phyloP scores from a whole-genome alignment of 2,888 invertebrate genomes.

The Tolmerus cingulatus region DNA sequence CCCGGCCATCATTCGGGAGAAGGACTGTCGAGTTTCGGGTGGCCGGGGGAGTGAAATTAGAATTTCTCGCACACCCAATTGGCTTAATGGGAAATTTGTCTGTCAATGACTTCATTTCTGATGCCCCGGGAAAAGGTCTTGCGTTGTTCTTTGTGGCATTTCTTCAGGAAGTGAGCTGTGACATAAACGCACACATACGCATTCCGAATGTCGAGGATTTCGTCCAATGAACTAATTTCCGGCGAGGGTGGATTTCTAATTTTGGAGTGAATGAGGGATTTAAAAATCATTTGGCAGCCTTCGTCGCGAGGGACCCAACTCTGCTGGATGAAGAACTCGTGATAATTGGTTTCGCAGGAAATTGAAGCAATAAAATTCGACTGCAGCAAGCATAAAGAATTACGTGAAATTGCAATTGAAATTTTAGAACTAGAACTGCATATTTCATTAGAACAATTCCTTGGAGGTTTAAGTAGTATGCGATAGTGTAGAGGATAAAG shows the following conservation, averaged over 20 bases:
- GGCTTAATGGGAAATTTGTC: neutral
- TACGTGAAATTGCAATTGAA: neutral
- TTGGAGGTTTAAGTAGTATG: no score
- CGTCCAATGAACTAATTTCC: neutral
- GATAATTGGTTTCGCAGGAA: neutral
- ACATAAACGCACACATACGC: neutral
- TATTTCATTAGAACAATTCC: neutral
- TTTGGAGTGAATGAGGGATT: neutral
- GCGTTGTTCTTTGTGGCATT: neutral
- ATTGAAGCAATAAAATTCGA: neutral
- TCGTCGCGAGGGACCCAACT: neutral
- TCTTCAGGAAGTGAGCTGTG: neutral
- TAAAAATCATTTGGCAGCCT: neutral
- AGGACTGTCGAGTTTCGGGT: neutral
- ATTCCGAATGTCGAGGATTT: neutral
- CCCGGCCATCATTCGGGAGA: neutral
- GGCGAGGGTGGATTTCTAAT: neutral
- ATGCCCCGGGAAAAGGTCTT: neutral
- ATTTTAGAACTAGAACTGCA: neutral
- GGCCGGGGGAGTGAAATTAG: neutral
- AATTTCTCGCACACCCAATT: constrained; percentile 16
- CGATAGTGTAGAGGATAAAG: no score
- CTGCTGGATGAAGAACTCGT: neutral
- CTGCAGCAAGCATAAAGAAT: neutral
- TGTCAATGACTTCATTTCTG: neutral